A percentile compares a stretch with the other conserved stretches of the same genome.
Evolutionary conservation across 1,140 invertebrate species (phyloP).

Genomic region (Lasaia peninsularis): DNA sequence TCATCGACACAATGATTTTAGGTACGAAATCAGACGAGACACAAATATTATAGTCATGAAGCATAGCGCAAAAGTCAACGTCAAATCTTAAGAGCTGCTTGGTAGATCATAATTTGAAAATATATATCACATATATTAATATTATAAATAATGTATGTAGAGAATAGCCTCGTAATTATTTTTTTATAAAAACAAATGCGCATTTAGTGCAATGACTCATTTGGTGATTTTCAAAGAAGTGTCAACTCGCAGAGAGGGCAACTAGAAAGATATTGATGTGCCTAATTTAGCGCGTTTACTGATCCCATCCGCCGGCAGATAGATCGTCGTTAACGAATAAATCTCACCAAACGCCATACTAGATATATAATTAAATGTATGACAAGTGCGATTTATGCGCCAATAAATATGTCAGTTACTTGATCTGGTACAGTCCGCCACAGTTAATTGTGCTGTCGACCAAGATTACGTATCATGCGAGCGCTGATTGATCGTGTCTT

Average conservation of each 20-base stretch:
- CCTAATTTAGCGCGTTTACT: slow-evolving; percentile 4
- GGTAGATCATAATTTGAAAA: too few species aligned
- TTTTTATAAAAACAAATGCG: too few species aligned
- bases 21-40: too few species aligned
- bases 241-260: not conserved
- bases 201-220: too few species aligned
- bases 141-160: too few species aligned
- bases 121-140: too few species aligned
- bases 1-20: too few species aligned
- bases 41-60: too few species aligned
- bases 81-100: too few species aligned
- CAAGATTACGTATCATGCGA: slow-evolving; percentile 13
- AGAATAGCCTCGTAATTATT: too few species aligned
- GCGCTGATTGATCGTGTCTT: slow-evolving; percentile 9
- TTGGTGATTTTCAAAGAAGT: too few species aligned
- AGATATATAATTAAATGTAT: slow-evolving; percentile 52
- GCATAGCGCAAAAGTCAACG: too few species aligned
- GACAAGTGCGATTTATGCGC: slow-evolving; percentile 44
- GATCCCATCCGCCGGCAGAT: not conserved
- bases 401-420: slow-evolving; percentile 51
- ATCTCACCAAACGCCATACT: slow-evolving; percentile 32
- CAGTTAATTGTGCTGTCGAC: slow-evolving; percentile 16
- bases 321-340: slow-evolving; percentile 23
- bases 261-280: slow-evolving; percentile 3
- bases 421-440: slow-evolving; percentile 14